Base-by-base conservation (phyloP, 2,113 vertebrate genomes). In the Rostratula benghalensis region DNA sequence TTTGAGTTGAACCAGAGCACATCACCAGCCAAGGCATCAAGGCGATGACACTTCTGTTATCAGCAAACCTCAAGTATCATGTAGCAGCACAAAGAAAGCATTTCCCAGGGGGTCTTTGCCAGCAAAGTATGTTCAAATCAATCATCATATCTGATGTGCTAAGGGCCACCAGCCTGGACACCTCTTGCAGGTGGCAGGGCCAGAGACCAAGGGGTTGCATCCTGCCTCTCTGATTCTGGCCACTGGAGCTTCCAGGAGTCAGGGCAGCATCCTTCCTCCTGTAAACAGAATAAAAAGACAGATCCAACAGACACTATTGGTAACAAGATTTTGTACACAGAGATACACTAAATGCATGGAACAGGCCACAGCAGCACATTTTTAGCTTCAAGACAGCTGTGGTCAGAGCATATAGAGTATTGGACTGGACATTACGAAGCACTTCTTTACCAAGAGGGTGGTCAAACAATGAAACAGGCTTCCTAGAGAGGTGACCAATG, bases 251-350 rank as follows among this genome's bases (percentile, higher is more conserved):
- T 57, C n/a, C 51, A 76, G 77, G 11, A 67, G 28, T 18, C 1
- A 1, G 12, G 64, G 68, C 53, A 85, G 35, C 57, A 45, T 54
- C 75, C 51, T 70, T 84, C n/a, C 19, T 64, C 6, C 28, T 4
- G 3, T 11, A 19, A 64, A 25, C 5, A 41, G 51, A 54, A 53
- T 16, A 41, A 57, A 41, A 3, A 65, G 35, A 27, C 45, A 65
- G 14, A 43, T 48, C 50, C 27, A 53, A 25, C 19, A 54, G 39
- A 21, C 2, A 2, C 14, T 1, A 0, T 9, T 41, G 24, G 18
- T 12, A 27, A 60, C 3, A 3, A 64, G 43, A 24, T 12, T 28
- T 50, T 24, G 45, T 41, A 10, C 30, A 4, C 33, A 5, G 48
- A 33, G 37, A 16, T 5, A 20, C 13, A 6, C 56, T 53, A 15